These are phyloP conservation scores for Berghia stephanieae DNA, from an alignment of 1,140 invertebrate genomes.

Conservation along the genomic window DNA sequence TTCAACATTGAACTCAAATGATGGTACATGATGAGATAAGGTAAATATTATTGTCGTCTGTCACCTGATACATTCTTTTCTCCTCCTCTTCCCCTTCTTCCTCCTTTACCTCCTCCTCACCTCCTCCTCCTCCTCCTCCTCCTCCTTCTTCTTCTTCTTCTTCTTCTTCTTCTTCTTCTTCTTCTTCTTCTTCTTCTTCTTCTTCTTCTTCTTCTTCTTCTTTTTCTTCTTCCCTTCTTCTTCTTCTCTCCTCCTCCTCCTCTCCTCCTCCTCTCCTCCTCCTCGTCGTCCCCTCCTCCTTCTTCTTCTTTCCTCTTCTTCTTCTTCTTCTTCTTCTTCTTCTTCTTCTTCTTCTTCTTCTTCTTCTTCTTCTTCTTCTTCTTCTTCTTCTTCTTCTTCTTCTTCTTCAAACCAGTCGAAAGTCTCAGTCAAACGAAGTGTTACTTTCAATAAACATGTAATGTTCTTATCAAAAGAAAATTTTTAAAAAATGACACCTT, in stretches of 20 bases:
- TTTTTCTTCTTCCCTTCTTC: not conserved
- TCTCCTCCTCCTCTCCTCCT: not conserved
- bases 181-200: not conserved
- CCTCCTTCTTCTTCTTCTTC: not conserved
- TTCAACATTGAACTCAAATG: no score
- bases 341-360: constrained; percentile 7
- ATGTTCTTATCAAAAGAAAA: no score
- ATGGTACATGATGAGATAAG: no score
- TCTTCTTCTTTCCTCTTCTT: not conserved
- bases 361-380: not conserved
- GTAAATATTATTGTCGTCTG: not conserved
- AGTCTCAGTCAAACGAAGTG: no score
- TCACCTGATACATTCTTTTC: not conserved
- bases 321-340: constrained; percentile 7
- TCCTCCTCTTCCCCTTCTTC: not conserved
- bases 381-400: not conserved
- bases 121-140: not conserved
- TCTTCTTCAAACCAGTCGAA: not conserved
- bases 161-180: not conserved
- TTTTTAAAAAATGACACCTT: no score
- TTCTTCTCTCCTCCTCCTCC: not conserved
- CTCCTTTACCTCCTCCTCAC: not conserved
- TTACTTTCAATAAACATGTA: no score
- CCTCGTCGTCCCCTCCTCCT: not conserved
- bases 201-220: not conserved